Conservation (phyloP, 92 coral and sea anemone species). For the Palythoa caribaeorum region DNA sequence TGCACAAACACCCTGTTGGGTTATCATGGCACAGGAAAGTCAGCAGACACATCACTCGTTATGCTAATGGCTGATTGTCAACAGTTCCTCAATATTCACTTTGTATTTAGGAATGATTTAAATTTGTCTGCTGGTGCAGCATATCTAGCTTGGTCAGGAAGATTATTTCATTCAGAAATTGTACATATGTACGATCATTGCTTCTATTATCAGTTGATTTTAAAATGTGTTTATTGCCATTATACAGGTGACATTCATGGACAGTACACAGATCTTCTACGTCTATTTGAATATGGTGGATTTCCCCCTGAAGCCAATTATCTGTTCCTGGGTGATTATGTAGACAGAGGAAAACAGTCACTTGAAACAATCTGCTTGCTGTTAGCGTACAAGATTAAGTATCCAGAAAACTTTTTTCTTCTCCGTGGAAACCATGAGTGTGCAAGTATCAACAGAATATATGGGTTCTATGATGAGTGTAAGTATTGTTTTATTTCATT, state of each 20-base stretch:
- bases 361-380: slow-evolving; percentile 96
- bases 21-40: too few relatives aligned
- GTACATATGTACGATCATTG: background rate
- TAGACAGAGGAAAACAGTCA: slow-evolving; percentile 99
- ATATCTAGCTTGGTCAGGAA: too few relatives aligned
- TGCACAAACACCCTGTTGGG: too few relatives aligned
- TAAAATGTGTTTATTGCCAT: background rate
- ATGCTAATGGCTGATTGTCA: too few relatives aligned
- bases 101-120: too few relatives aligned
- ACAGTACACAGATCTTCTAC: slow-evolving; percentile 95
- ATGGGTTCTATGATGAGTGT: slow-evolving; percentile 99
- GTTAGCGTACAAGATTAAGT: slow-evolving; percentile 97
- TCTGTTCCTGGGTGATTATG: slow-evolving; percentile 97
- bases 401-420: slow-evolving; percentile 98
- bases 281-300: slow-evolving; percentile 99
- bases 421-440: slow-evolving; percentile 99
- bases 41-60: too few relatives aligned
- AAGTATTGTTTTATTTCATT: slow-evolving; percentile 50
- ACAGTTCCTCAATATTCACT: too few relatives aligned
- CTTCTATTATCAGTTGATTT: background rate
- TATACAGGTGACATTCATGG: slow-evolving; percentile 97
- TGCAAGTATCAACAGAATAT: slow-evolving; percentile 98
- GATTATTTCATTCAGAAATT: too few relatives aligned
- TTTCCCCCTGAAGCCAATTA: slow-evolving; percentile 99
- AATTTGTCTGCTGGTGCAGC: too few relatives aligned